These are phyloP conservation scores for Chondrosia reniformis DNA, from an alignment of 37 sponge, comb jelly and placozoan species.

Conservation along the genomic window DNA sequence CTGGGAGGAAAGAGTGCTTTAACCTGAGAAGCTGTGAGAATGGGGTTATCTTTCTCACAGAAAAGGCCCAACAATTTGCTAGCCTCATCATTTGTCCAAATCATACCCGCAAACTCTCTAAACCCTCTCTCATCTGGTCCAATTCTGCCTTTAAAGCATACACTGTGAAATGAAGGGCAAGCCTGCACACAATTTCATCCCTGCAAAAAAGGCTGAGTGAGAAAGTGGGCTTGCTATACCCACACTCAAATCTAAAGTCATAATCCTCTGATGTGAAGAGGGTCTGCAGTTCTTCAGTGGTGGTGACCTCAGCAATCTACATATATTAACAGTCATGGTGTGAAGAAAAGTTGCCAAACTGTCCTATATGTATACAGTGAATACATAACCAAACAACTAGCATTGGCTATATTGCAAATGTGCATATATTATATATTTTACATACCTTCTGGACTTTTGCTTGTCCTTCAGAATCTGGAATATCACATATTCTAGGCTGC, in stretches of 20 bases:
- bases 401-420: too few relatives aligned
- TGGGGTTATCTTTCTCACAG: neutral
- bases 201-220: neutral
- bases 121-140: neutral
- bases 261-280: neutral
- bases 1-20: conserved; percentile 2
- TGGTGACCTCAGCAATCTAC: neutral
- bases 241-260: neutral
- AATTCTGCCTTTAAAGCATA: conserved; percentile 2
- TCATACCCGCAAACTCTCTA: neutral
- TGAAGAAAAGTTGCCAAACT: too few relatives aligned
- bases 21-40: neutral
- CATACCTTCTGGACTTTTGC: conserved; percentile 7
- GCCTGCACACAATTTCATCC: neutral
- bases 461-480: neutral
- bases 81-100: conserved; percentile 1
- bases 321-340: too few relatives aligned
- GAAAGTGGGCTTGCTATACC: neutral
- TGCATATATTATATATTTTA: too few relatives aligned
- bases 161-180: neutral
- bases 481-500: neutral
- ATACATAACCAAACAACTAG: too few relatives aligned
- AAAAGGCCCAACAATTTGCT: neutral
- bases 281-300: neutral
- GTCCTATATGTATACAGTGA: too few relatives aligned